These are phyloP conservation scores for Uloborus diversus DNA, from an alignment of 1,140 invertebrate species.

Conservation along the genomic window DNA sequence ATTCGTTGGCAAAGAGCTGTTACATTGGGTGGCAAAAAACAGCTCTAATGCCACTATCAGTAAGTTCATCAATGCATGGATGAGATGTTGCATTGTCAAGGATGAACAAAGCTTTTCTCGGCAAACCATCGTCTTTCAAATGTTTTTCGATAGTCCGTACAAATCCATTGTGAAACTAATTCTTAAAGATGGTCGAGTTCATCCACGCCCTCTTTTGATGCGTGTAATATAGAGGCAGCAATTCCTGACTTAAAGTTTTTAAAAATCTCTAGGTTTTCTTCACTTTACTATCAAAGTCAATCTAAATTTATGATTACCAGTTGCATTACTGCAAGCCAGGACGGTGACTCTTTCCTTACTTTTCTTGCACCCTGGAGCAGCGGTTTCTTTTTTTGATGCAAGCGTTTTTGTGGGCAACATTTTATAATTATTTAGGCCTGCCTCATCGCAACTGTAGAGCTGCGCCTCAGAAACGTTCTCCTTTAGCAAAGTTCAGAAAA, in stretches of 20 bases:
- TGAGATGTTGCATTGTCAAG: neutral
- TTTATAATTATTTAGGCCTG: conserved; percentile 12
- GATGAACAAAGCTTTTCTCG: neutral
- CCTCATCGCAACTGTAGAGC: neutral
- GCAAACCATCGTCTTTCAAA: neutral
- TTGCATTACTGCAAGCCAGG: neutral
- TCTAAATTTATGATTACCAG: neutral
- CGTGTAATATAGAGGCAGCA: neutral
- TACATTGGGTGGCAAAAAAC: neutral
- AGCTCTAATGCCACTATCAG: neutral
- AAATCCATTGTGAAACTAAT: neutral
- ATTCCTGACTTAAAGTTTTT: neutral
- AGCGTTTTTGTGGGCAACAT: neutral
- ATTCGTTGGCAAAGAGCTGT: neutral
- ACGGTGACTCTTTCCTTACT: neutral
- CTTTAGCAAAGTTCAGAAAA: neutral
- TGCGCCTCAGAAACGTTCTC: neutral
- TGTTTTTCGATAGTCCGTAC: neutral
- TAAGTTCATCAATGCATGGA: neutral
- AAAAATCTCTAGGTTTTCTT: neutral
- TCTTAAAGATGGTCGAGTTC: neutral
- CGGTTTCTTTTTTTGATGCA: neutral
- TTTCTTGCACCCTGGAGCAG: neutral
- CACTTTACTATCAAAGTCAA: neutral
- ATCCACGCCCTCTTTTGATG: neutral